Conservation (phyloP, 2,888 invertebrate genomes). For the Acronicta leporina region DNA sequence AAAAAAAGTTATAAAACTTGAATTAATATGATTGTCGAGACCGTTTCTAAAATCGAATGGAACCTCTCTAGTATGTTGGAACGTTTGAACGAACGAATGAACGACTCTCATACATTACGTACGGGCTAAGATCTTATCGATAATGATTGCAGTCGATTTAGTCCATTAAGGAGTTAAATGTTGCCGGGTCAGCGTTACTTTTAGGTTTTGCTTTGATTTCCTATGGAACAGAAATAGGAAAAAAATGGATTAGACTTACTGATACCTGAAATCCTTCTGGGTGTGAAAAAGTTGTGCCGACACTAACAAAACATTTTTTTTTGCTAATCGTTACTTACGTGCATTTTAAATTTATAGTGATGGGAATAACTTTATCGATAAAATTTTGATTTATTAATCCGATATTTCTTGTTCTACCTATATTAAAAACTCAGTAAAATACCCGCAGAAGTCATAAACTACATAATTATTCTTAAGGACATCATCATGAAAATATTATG, state of each 20-base stretch:
- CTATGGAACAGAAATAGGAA: constrained; percentile 2
- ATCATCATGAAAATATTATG: no score
- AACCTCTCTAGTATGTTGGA: constrained; percentile 44
- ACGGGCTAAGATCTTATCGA: constrained; percentile 44
- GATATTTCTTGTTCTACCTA: no score
- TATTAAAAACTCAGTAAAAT: no score
- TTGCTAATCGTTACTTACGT: no score
- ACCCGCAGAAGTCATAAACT: no score
- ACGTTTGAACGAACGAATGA: constrained; percentile 18
- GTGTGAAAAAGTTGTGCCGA: background rate
- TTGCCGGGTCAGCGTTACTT: constrained; percentile 28
- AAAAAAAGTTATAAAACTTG: constrained; percentile 31
- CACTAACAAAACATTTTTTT: no score
- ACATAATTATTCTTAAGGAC: no score
- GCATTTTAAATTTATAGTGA: background rate
- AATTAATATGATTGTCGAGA: constrained; percentile 36
- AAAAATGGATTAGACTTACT: background rate
- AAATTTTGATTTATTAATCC: background rate
- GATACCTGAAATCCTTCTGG: no score
- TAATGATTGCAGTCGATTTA: constrained; percentile 48
- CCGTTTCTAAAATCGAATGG: constrained; percentile 38
- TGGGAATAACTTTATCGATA: background rate
- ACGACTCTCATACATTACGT: constrained; percentile 38
- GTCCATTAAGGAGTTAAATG: constrained; percentile 44
- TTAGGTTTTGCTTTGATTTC: constrained; percentile 16